Conservation (phyloP, 2,797 vertebrate genomes). For the Anniella stebbinsi region DNA sequence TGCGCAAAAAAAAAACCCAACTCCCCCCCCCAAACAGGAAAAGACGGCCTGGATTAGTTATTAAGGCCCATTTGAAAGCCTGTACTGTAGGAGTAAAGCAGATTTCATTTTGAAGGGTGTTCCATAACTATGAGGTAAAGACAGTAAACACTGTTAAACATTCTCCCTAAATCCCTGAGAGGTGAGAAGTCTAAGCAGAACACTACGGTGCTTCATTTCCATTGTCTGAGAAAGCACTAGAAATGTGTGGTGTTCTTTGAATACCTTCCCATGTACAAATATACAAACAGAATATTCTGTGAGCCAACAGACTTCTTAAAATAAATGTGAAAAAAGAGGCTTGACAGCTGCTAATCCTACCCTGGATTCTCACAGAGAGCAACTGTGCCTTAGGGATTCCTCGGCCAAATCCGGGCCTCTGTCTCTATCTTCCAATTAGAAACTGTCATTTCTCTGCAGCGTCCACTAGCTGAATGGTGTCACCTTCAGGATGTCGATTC, state of each 20-base stretch:
- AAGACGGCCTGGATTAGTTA: too few relatives aligned
- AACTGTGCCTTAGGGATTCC: too few relatives aligned
- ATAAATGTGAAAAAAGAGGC: background rate
- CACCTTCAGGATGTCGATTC: too few relatives aligned
- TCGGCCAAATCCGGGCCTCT: too few relatives aligned
- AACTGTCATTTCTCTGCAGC: too few relatives aligned
- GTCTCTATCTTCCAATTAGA: too few relatives aligned
- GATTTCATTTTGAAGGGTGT: background rate
- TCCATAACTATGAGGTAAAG: background rate
- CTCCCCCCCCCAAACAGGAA: too few relatives aligned
- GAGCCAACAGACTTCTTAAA: background rate
- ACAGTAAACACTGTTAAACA: background rate
- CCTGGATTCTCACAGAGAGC: background rate
- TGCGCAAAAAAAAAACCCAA: too few relatives aligned
- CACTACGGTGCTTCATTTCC: background rate
- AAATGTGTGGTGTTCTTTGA: background rate
- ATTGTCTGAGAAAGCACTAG: background rate
- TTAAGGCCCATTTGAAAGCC: too few relatives aligned
- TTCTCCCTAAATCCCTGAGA: too few relatives aligned
- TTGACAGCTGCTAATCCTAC: background rate
- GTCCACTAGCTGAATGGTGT: too few relatives aligned
- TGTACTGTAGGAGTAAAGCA: too few relatives aligned
- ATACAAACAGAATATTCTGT: background rate
- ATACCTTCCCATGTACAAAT: background rate
- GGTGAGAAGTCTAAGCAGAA: background rate